These are phyloP conservation scores for Sinonovacula constricta DNA, from an alignment of 1,140 invertebrate species.

Conservation along the genomic window DNA sequence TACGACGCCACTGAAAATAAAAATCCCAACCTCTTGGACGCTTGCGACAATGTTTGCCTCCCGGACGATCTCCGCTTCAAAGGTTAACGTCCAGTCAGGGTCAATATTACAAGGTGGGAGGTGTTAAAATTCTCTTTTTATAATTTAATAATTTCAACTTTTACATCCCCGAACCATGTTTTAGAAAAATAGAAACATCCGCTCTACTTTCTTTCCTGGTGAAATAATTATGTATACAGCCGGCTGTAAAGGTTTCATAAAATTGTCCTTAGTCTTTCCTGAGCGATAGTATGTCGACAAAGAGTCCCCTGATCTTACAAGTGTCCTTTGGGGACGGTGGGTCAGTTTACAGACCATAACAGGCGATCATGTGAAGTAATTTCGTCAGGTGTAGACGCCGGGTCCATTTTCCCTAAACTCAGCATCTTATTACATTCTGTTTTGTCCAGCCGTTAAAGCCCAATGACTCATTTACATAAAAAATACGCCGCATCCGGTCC, in stretches of 20 bases:
- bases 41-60: no score
- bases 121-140: no score
- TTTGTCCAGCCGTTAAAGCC: constrained; percentile 33
- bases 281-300: no score
- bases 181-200: background rate
- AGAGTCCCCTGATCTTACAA: constrained; percentile 14
- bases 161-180: background rate
- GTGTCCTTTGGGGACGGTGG: constrained; percentile 37
- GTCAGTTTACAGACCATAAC: constrained; percentile 38
- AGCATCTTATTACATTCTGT: constrained; percentile 40
- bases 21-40: no score
- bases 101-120: no score
- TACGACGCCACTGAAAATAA: no score
- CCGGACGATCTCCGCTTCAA: no score
- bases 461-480: constrained; percentile 52
- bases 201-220: background rate
- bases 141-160: background rate
- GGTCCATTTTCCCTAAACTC: constrained; percentile 15
- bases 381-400: constrained; percentile 41
- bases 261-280: constrained; percentile 33
- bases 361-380: constrained; percentile 31
- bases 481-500: constrained; percentile 46
- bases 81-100: no score
- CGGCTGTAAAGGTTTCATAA: constrained; percentile 38
- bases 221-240: constrained; percentile 20